Evolutionary conservation across 2,797 vertebrate genomes (phyloP), one percentile per base, ranked within the genome.

Genomic region (Enteromius paludinosus): DNA sequence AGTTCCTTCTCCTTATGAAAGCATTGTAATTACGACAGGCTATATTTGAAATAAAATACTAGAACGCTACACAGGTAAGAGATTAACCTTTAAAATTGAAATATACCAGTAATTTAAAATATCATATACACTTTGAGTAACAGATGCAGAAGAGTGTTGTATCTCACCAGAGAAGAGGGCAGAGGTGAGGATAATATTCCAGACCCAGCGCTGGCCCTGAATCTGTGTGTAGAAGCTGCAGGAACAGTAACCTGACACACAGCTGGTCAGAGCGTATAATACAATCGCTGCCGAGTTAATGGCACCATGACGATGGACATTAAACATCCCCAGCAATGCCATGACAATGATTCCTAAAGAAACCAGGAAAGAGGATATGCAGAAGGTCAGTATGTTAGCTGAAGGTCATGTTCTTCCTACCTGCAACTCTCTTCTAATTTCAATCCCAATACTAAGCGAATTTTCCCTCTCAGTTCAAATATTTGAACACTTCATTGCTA

Each of bases 111-210:
- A 68, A 41, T 25, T 0, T 1, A 65, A 30, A 54, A 23, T 10
- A 54, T 59, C 23, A n/a, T n/a, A 52, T n/a, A 30, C 76, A 68
- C 25, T 41, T n/a, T 28, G 65, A 49, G 47, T 14, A 56, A 43
- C 47, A 54, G 17, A 71, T 23, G n/a, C 14, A 81, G 18, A 64
- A 38, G 38, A 49, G 3, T 35, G 28, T 3, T 35, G 18, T 18
- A n/a, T 85, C 91, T 90, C 83, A 98, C 97, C 97, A 17, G 97
- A 97, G 90, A 98, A 98, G 28, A 98, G 96, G 0, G 95, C 94
- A 12, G 96, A 97, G 25, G 96, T 97, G 81, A 98, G 96, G 86
- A 98, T 95, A 87, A 98, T 98, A 92, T 98, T 98, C 97, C 97
- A 97, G 75, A 97, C 97, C 97, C 97, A 98, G 52, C 92, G 95